Evolutionary conservation across 2,797 vertebrate species (phyloP).

Genomic region (Mastacembelus armatus): DNA sequence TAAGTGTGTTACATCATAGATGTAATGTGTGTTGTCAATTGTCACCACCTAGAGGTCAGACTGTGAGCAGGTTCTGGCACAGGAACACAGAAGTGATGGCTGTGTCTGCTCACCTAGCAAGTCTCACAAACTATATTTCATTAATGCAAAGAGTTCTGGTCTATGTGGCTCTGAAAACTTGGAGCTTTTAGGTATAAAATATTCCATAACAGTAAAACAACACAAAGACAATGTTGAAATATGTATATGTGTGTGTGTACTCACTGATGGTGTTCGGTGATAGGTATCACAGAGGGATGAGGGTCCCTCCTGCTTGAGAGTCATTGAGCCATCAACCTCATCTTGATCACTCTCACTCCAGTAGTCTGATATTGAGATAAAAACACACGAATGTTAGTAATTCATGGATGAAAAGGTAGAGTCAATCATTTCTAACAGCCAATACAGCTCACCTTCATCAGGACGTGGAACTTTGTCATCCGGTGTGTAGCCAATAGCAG

Average conservation of each 20-base stretch:
- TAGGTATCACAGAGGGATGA: conserved; percentile 87
- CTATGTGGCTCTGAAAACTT: conserved; percentile 57
- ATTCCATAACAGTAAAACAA: conserved; percentile 65
- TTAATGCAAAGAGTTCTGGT: conserved; percentile 69
- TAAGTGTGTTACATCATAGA: neutral
- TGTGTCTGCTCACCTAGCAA: conserved; percentile 63
- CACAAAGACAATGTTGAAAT: conserved; percentile 33
- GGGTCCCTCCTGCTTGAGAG: conserved; percentile 90
- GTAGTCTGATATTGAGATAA: conserved; percentile 84
- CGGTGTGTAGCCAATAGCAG: conserved; percentile 91
- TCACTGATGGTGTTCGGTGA: conserved; percentile 90
- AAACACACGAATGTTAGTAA: conserved; percentile 8
- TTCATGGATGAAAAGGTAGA: rapidly evolving
- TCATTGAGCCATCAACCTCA: conserved; percentile 88
- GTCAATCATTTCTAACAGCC: neutral
- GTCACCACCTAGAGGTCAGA: conserved; percentile 65
- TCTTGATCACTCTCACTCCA: conserved; percentile 95
- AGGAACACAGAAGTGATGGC: conserved; percentile 46
- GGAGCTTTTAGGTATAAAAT: conserved; percentile 70
- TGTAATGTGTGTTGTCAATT: conserved; percentile 23
- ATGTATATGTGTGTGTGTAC: conserved; percentile 47
- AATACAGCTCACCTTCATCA: conserved; percentile 86
- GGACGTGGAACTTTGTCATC: conserved; percentile 90
- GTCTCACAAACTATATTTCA: conserved; percentile 75
- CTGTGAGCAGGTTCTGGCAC: conserved; percentile 39